phyloP scores from a whole-genome alignment of 2,888 invertebrate genomes.

The Theretra japonica region DNA sequence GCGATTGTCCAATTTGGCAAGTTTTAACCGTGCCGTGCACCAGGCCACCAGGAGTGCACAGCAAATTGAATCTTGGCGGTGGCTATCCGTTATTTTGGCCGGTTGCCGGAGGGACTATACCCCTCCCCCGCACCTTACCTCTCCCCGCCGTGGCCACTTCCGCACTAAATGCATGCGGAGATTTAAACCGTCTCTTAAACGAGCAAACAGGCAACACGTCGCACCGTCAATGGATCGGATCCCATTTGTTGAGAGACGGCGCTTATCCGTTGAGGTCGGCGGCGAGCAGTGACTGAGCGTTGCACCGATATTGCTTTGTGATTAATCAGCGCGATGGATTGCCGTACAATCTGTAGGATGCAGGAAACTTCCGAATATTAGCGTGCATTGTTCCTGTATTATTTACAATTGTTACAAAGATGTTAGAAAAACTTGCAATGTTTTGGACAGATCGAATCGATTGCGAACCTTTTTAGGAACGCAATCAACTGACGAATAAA shows the following conservation, averaged over 20 bases:
- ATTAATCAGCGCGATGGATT: conserved; percentile 8
- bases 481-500: no score
- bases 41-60: conserved; percentile 58
- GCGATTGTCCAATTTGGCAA: conserved; percentile 65
- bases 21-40: conserved; percentile 56
- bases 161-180: conserved; percentile 16
- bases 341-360: neutral
- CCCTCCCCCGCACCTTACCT: neutral
- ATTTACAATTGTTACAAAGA: no score
- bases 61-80: conserved; percentile 71
- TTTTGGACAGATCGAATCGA: no score
- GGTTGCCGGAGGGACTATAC: conserved; percentile 16
- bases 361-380: neutral
- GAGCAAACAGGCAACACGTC: conserved; percentile 32
- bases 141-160: neutral
- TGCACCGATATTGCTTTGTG: conserved; percentile 12
- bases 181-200: conserved; percentile 30
- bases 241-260: conserved; percentile 35
- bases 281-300: conserved; percentile 11
- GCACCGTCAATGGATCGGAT: conserved; percentile 38
- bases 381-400: no score
- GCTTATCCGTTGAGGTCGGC: conserved; percentile 26
- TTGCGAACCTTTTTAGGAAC: no score
- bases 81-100: conserved; percentile 56
- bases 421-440: no score